These are phyloP conservation scores for Steinernema khuongi DNA, from an alignment of 1,140 invertebrate species.

Conservation along the genomic window DNA sequence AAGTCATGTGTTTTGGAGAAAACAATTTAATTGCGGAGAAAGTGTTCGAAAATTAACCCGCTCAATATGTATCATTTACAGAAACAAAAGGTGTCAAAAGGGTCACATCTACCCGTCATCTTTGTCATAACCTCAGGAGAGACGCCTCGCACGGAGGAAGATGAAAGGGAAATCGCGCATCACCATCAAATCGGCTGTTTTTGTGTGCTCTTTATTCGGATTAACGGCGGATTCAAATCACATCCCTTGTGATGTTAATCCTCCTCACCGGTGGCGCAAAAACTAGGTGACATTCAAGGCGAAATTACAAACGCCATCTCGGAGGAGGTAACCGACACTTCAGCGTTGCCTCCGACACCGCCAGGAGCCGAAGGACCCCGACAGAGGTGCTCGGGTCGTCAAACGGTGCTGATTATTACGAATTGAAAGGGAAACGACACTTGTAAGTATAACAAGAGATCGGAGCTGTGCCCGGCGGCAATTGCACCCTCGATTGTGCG, in stretches of 20 bases:
- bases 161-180: slow-evolving; percentile 16
- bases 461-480: background rate
- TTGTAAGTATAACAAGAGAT: slow-evolving; percentile 9
- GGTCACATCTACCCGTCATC: background rate
- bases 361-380: no score
- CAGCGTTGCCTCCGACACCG: no score
- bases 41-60: no score
- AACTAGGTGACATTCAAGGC: background rate
- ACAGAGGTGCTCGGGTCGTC: no score
- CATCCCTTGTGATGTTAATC: background rate
- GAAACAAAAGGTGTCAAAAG: background rate
- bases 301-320: background rate
- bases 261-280: background rate
- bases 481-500: background rate
- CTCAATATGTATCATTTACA: background rate
- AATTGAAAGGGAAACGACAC: slow-evolving; percentile 10
- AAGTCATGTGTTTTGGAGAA: no score
- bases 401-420: no score
- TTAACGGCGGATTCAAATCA: slow-evolving; percentile 16
- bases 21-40: no score
- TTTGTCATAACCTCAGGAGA: background rate
- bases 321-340: no score
- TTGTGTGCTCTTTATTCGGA: slow-evolving; percentile 7
- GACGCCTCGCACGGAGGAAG: background rate
- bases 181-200: slow-evolving; percentile 14